These are phyloP conservation scores for Naja naja DNA, from an alignment of 2,113 vertebrate genomes.

Conservation along the genomic window DNA sequence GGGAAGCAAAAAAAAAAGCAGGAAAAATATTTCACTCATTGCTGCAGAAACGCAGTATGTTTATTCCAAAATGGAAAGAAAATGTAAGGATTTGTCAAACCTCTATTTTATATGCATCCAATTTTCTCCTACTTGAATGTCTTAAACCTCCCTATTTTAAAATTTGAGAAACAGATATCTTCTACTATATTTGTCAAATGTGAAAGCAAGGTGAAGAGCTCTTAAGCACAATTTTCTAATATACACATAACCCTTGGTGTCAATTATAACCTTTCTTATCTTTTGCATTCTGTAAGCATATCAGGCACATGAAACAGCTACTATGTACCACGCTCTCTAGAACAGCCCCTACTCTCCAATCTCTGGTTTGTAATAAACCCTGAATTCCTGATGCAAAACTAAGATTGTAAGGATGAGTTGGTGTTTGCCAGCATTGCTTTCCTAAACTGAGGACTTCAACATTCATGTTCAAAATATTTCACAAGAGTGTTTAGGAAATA, in stretches of 20 bases:
- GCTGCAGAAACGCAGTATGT: not conserved
- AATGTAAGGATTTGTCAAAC: slow-evolving; percentile 4
- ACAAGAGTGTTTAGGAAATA: not conserved
- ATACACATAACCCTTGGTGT: too few species aligned
- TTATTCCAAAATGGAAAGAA: not conserved
- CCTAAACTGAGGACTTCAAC: not conserved
- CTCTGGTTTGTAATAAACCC: not conserved
- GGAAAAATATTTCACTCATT: not conserved
- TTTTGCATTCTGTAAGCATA: not conserved
- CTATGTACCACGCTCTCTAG: not conserved
- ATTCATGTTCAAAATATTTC: not conserved
- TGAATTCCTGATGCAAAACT: not conserved
- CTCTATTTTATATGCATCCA: not conserved
- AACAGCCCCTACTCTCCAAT: not conserved
- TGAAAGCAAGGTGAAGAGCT: not conserved
- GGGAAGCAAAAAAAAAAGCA: slow-evolving; percentile 5
- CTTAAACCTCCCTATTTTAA: slow-evolving; percentile 9
- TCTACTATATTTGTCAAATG: not conserved
- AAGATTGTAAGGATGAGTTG: not conserved
- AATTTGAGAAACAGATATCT: not conserved
- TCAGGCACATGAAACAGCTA: not conserved
- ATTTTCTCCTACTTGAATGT: slow-evolving; percentile 8
- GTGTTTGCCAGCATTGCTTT: not conserved
- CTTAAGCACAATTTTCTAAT: not conserved
- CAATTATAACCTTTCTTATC: not conserved